Conservation (phyloP, 2,888 invertebrate species). For the Drosophila prolongata region DNA sequence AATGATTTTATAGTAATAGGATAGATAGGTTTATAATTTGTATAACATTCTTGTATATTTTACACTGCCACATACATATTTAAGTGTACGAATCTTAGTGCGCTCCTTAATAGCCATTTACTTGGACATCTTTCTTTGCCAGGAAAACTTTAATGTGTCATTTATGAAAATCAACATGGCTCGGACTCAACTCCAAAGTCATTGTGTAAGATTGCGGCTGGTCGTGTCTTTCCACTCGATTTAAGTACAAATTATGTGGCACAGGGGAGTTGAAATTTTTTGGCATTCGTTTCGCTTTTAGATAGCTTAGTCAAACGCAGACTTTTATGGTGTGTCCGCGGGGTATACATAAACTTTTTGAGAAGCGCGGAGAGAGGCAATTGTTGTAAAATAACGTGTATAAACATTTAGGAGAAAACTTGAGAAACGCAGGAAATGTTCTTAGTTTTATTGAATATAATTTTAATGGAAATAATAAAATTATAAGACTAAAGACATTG, state of each 20-base stretch:
- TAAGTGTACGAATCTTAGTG: neutral
- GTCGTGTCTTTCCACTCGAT: slow-evolving; percentile 50
- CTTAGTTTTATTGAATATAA: too few relatives aligned
- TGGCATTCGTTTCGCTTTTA: slow-evolving; percentile 41
- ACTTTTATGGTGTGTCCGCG: slow-evolving; percentile 1
- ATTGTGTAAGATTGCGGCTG: slow-evolving; percentile 11
- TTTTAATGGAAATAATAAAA: too few relatives aligned
- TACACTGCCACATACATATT: neutral
- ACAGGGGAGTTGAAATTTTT: slow-evolving; percentile 58
- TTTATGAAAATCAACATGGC: slow-evolving; percentile 76
- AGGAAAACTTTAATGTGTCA: slow-evolving; percentile 48
- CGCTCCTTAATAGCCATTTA: neutral
- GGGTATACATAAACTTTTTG: neutral
- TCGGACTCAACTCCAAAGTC: slow-evolving; percentile 28
- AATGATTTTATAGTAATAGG: neutral
- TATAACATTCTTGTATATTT: too few relatives aligned
- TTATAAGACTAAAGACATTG: neutral
- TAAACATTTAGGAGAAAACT: neutral
- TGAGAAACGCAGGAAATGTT: too few relatives aligned
- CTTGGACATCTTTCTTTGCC: slow-evolving; percentile 46
- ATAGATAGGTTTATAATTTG: too few relatives aligned
- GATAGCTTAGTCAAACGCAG: slow-evolving; percentile 14
- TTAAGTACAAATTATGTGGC: slow-evolving; percentile 72
- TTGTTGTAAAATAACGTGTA: neutral
- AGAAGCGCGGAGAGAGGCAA: neutral